phyloP scores from a whole-genome alignment of 2,888 invertebrate genomes.

The Ommatoiulus sabulosus region DNA sequence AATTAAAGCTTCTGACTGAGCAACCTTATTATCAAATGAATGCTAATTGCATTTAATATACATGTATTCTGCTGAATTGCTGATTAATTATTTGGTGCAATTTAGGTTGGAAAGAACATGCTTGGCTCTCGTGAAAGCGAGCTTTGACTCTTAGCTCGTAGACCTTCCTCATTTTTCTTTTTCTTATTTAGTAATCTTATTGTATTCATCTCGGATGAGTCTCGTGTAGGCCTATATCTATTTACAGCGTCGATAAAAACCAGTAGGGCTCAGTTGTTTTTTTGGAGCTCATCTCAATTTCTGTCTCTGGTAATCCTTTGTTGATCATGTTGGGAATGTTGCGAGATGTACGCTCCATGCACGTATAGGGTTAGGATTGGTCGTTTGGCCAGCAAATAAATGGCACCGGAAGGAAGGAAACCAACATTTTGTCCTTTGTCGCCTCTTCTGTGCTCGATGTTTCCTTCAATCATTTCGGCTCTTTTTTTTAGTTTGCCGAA shows the following conservation, averaged over 20 bases:
- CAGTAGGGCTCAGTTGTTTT: constrained; percentile 12
- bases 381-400: constrained; percentile 22
- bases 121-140: too few relatives aligned
- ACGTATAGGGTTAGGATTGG: not conserved
- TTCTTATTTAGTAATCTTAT: not conserved
- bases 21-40: too few relatives aligned
- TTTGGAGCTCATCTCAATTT: constrained; percentile 12
- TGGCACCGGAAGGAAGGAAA: constrained; percentile 28
- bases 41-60: too few relatives aligned
- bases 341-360: not conserved
- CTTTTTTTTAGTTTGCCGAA: not conserved
- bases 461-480: constrained; percentile 5
- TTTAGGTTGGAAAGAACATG: too few relatives aligned
- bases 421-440: constrained; percentile 34
- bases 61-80: too few relatives aligned
- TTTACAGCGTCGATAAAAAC: not conserved
- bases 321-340: constrained; percentile 20
- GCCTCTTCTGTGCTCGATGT: constrained; percentile 34
- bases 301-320: constrained; percentile 28
- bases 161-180: not conserved
- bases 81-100: too few relatives aligned
- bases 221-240: not conserved
- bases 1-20: too few relatives aligned
- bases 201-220: not conserved
- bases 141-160: too few relatives aligned